Base-by-base conservation (phyloP, 1,140 invertebrate genomes). In the Melanaphis sacchari region DNA sequence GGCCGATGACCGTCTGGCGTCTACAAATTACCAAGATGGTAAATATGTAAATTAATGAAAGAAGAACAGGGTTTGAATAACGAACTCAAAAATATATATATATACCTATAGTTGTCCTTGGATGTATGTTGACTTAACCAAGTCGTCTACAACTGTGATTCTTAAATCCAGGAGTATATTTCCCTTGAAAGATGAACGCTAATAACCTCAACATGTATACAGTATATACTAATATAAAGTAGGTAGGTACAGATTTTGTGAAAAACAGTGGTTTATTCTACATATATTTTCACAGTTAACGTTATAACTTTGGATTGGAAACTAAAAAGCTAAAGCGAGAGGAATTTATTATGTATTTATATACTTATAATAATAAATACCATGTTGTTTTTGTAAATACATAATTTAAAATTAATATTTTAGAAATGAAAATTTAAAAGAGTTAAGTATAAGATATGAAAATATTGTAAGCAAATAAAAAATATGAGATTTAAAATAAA, bases 1-100 rank as follows among this genome's bases (percentile, higher is more conserved):
- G 87, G 87, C 41, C 41, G 43, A 49, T 88, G 87, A 88, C 87
- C 87, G 43, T 76, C 59, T 76, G 59, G 59, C 59, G 15, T 88
- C 43, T 88, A 88, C 43, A 38, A 40, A 49, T 49, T 36, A 88
- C 31, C 31, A 38, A 36, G 41, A 88, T 40, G 46, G 0, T 21
- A 49, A 49, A 36, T 87, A 87, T 49, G 31, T 88, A 88, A 88
- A 88, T 49, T 87, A 46, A 87, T 11, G 5, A 87, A 87, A 85
- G 22, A 36, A 49, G 31, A 88, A 88, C 43, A n/a, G 87, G 43
- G 87, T 49, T 36, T 52, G 31, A 36, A 21, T 40, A 46, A 88
- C 31, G 43, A 76, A 76, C 59, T 76, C 59, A 76, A 76, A n/a
- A 76, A 59, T 84, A 85, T 85, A 85, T 40, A 40, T 84, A 84